Base-by-base conservation (phyloP, 2,113 vertebrate species). In the Sphaerodactylus townsendi region DNA sequence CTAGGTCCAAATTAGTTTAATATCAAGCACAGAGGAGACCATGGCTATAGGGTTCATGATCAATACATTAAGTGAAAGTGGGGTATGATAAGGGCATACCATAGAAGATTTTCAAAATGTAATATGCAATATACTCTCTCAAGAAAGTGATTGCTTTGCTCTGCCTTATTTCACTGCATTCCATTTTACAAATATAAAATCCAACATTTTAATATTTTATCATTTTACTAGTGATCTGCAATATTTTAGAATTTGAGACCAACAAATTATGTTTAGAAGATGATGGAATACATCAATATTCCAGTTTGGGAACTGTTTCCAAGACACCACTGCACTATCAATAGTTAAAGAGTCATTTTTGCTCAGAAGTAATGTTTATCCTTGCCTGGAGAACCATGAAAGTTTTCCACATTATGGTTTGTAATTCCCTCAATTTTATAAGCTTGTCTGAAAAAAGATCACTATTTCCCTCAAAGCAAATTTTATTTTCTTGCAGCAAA, bases 141-240 rank as follows among this genome's bases (percentile, higher is more conserved):
- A 72, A 78, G 13, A 10, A 62, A 78, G 19, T 8, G 56, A 37
- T 44, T 5, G 30, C 71, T 83, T 81, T 70, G 30, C 39, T 19
- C 0, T 23, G 28, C 48, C 0, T 0, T n/a, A n/a, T n/a, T n/a
- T n/a, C 48, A 50, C 2, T 50, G 48, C 48, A 50, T 50, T 46
- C 33, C n/a, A n/a, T n/a, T n/a, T n/a, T n/a, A 73, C 82, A 79
- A 10, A 70, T 48, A 48, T 50, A 68, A 46, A 10, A 86, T 23
- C 13, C 79, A 3, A 48, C 50, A 53, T 4, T 72, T 80, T 41
- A 86, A 59, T 48, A 86, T 25, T 68, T 73, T 10, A 81, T 82
- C 1, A 3, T 23, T 65, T 30, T 44, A 25, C 37, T 23, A 25
- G 80, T 9, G 4, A 84, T 84, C 85, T 50, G 13, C 75, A 74